phyloP scores from a whole-genome alignment of 2,113 vertebrate species.

The Planiliza haematocheilus region DNA sequence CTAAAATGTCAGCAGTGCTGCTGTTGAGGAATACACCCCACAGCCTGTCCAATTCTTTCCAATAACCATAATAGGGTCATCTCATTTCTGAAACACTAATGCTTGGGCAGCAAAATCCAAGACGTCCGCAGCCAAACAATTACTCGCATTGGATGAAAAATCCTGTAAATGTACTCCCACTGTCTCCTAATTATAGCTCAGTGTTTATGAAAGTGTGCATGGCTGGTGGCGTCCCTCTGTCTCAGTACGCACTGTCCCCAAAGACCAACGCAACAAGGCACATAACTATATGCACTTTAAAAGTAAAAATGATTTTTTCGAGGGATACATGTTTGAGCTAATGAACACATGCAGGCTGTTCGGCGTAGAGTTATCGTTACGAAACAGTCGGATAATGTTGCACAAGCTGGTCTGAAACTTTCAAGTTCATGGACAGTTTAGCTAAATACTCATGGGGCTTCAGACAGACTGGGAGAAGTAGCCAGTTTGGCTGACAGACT shows the following conservation, averaged over 20 bases:
- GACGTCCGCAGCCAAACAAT: slow-evolving; percentile 18
- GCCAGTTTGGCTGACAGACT: neutral
- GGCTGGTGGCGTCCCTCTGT: neutral
- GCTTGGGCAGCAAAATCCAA: neutral
- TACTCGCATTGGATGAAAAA: slow-evolving; percentile 25
- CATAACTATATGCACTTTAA: slow-evolving; percentile 25
- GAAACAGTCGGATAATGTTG: slow-evolving; percentile 27
- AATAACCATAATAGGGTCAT: slow-evolving; percentile 13
- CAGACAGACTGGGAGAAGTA: neutral
- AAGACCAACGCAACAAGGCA: slow-evolving; percentile 18
- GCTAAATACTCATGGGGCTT: slow-evolving; percentile 27
- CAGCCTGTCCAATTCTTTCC: neutral
- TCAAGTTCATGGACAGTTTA: slow-evolving; percentile 2
- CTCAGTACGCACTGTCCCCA: neutral
- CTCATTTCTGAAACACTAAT: slow-evolving; percentile 12
- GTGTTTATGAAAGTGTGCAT: slow-evolving; percentile 7
- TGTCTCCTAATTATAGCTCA: slow-evolving; percentile 3
- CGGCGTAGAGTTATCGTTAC: slow-evolving; percentile 16
- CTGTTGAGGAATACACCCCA: neutral
- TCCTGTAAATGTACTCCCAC: slow-evolving; percentile 1
- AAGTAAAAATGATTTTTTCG: slow-evolving; percentile 40
- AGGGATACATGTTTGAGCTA: slow-evolving; percentile 32
- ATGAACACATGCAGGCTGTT: slow-evolving; percentile 28
- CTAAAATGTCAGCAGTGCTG: too few species aligned
- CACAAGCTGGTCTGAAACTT: slow-evolving; percentile 31